phyloP scores from a whole-genome alignment of 2,888 invertebrate species.

The Pheosia gnoma region DNA sequence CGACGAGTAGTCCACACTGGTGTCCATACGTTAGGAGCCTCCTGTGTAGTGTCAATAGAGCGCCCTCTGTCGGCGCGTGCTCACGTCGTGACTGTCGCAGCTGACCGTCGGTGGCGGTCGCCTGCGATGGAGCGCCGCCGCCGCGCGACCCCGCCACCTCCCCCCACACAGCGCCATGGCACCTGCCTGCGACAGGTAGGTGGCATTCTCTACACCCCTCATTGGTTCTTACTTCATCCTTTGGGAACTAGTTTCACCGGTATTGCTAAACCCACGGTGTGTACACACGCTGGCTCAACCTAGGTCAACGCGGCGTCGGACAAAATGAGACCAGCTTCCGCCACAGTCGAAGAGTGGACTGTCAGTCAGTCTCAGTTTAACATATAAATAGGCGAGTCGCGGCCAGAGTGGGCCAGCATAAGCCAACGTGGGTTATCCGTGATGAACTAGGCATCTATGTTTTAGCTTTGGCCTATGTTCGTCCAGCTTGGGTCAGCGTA shows the following conservation, averaged over 20 bases:
- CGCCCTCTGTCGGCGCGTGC: slow-evolving; percentile 2
- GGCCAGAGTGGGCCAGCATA: no score
- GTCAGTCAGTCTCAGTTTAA: no score
- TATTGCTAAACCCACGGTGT: neutral
- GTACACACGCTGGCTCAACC: neutral
- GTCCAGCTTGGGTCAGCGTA: no score
- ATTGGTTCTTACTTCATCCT: neutral
- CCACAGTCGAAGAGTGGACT: no score
- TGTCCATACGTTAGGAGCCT: neutral
- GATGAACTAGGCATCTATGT: no score
- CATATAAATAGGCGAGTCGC: no score
- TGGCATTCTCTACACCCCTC: slow-evolving; percentile 5
- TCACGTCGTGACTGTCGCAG: slow-evolving; percentile 18
- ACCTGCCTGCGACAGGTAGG: slow-evolving; percentile 39
- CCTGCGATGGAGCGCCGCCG: slow-evolving; percentile 17
- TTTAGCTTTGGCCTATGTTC: no score
- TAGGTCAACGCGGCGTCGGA: no score
- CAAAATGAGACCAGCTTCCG: no score
- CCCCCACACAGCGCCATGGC: slow-evolving; percentile 34
- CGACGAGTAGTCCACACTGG: neutral
- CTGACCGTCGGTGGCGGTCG: slow-evolving; percentile 24
- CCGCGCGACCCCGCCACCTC: slow-evolving; percentile 11
- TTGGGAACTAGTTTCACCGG: neutral
- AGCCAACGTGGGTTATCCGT: no score
- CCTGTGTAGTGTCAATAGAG: neutral